A percentile compares a stretch with the other conserved stretches of the same genome.
Conservation (phyloP, 2,888 invertebrate genomes). For the Habroteleia sp. region DNA sequence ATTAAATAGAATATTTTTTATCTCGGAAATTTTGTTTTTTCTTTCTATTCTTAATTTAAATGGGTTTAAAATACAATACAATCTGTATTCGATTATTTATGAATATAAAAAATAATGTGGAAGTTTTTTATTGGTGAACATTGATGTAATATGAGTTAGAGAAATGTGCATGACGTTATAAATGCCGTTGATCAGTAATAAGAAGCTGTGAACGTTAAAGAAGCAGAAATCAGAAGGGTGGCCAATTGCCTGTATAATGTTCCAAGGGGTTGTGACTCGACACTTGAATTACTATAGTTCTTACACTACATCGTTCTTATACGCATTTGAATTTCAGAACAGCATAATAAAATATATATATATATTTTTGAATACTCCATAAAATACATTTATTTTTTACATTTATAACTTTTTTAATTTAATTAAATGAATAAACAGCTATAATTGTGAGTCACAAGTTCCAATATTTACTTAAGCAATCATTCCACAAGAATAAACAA, state of each 20-base stretch:
- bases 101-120: neutral
- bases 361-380: no score
- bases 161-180: conserved; percentile 50
- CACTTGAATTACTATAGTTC: conserved; percentile 54
- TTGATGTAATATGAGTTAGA: conserved; percentile 32
- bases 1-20: no score
- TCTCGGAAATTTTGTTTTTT: no score
- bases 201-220: conserved; percentile 68
- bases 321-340: conserved; percentile 53
- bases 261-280: conserved; percentile 64
- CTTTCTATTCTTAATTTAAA: no score
- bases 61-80: no score
- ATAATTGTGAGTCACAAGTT: no score
- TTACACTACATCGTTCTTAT: conserved; percentile 44
- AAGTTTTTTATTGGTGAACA: neutral
- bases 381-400: neutral
- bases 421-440: no score
- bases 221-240: conserved; percentile 66
- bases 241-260: conserved; percentile 65
- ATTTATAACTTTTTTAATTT: no score
- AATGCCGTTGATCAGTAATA: conserved; percentile 53
- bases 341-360: conserved; percentile 41
- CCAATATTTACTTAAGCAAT: no score
- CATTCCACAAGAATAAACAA: no score
- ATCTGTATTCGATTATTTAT: no score